These are phyloP conservation scores for Beris morrisii DNA, from an alignment of 2,888 invertebrate genomes.

Conservation along the genomic window DNA sequence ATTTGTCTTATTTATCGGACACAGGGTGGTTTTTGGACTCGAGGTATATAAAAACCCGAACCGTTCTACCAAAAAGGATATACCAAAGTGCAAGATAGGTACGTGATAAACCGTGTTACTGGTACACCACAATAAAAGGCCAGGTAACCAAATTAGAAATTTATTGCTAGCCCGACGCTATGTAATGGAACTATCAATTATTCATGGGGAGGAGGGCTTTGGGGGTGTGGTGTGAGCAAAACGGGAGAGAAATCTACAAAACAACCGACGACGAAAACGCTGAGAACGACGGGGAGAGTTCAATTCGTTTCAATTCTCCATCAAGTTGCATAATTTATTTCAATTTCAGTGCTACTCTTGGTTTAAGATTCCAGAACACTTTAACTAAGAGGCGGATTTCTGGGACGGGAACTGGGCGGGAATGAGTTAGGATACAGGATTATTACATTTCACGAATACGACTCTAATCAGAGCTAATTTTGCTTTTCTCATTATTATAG, in stretches of 20 bases:
- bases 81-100: too few species aligned
- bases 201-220: conserved; percentile 23
- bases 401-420: too few species aligned
- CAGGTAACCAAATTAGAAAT: conserved; percentile 39
- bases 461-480: conserved; percentile 29
- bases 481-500: conserved; percentile 24
- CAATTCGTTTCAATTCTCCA: conserved; percentile 40
- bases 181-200: conserved; percentile 40
- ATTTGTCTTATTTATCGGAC: conserved; percentile 1
- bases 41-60: too few species aligned
- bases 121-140: conserved; percentile 9
- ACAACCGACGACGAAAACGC: conserved; percentile 9
- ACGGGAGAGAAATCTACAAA: conserved; percentile 12
- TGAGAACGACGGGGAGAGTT: conserved; percentile 28
- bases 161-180: conserved; percentile 36
- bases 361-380: conserved; percentile 5
- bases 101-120: conserved; percentile 20
- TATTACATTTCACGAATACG: conserved; percentile 28
- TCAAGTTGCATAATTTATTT: conserved; percentile 38
- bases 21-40: too few species aligned
- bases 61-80: too few species aligned
- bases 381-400: too few species aligned
- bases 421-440: background rate
- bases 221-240: conserved; percentile 2
- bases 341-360: conserved; percentile 25